Percentiles rank a stretch among this genome's conserved stretches.
phyloP scores from a whole-genome alignment of 2,797 vertebrate species.

The Valencia hispanica region DNA sequence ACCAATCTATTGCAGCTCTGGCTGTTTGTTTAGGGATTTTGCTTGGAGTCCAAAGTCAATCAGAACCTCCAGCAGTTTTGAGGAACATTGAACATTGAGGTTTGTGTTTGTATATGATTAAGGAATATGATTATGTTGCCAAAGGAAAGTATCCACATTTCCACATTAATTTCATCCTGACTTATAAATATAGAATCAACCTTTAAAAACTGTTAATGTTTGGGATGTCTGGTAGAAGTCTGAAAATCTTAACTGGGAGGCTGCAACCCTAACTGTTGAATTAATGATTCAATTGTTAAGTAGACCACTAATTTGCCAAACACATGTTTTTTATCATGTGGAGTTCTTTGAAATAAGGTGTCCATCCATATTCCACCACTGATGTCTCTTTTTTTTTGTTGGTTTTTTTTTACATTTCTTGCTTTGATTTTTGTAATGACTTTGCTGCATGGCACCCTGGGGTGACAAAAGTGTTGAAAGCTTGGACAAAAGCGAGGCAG shows the following conservation, averaged over 20 bases:
- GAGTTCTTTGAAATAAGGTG: not conserved
- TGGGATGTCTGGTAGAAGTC: not conserved
- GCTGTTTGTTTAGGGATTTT: too few relatives aligned
- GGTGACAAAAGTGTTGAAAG: conserved; percentile 48
- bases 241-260: not conserved
- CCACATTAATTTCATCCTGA: not conserved
- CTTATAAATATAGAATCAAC: not conserved
- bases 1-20: too few relatives aligned
- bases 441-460: conserved; percentile 23
- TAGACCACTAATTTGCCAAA: not conserved
- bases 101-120: not conserved
- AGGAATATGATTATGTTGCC: not conserved
- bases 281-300: conserved; percentile 5
- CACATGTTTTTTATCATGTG: not conserved
- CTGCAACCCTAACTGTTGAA: not conserved
- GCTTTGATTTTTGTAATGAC: conserved; percentile 31
- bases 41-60: too few relatives aligned
- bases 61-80: too few relatives aligned
- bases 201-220: not conserved
- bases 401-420: conserved; percentile 10
- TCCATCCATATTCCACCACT: conserved; percentile 5
- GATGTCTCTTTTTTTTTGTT: not conserved
- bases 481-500: conserved; percentile 26
- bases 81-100: too few relatives aligned
- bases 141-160: not conserved